Percentiles rank a stretch among this genome's conserved stretches.
These are phyloP conservation scores for Arnoldichthys spilopterus DNA, from an alignment of 2,797 vertebrate genomes.

Conservation along the genomic window DNA sequence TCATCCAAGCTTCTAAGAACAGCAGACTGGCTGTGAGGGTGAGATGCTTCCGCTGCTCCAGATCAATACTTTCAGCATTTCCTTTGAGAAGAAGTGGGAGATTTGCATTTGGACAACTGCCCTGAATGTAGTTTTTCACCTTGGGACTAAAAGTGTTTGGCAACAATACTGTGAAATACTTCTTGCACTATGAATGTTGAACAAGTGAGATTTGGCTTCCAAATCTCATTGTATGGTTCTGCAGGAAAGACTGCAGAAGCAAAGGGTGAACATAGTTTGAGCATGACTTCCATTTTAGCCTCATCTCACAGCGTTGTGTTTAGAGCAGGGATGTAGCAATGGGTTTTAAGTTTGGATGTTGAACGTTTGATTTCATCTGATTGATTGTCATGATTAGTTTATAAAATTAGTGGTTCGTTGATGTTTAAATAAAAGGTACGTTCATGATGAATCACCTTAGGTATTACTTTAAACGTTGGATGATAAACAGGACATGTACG, in stretches of 20 bases:
- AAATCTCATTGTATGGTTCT: background rate
- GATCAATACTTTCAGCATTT: slow-evolving; percentile 22
- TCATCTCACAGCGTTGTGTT: too few species aligned
- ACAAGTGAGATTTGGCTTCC: background rate
- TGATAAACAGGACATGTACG: too few species aligned
- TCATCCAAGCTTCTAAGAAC: slow-evolving; percentile 30
- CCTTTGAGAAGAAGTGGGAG: background rate
- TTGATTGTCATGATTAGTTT: too few species aligned
- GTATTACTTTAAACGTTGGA: too few species aligned
- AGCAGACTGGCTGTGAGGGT: slow-evolving; percentile 14
- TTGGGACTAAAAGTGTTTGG: slow-evolving; percentile 11
- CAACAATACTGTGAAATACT: background rate
- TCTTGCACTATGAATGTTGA: background rate
- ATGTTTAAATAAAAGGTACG: too few species aligned
- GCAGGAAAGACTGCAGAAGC: background rate
- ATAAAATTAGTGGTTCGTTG: too few species aligned
- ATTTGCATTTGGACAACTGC: slow-evolving; percentile 10
- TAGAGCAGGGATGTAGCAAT: too few species aligned
- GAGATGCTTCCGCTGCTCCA: slow-evolving; percentile 8
- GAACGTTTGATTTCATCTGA: too few species aligned
- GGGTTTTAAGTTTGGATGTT: too few species aligned
- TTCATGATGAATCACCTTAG: too few species aligned
- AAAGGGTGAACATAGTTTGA: background rate
- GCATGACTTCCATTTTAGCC: background rate
- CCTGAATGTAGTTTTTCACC: slow-evolving; percentile 2